These are phyloP conservation scores for Caenorhabditis sp. DNA, from an alignment of 2,888 invertebrate species.

Conservation along the genomic window DNA sequence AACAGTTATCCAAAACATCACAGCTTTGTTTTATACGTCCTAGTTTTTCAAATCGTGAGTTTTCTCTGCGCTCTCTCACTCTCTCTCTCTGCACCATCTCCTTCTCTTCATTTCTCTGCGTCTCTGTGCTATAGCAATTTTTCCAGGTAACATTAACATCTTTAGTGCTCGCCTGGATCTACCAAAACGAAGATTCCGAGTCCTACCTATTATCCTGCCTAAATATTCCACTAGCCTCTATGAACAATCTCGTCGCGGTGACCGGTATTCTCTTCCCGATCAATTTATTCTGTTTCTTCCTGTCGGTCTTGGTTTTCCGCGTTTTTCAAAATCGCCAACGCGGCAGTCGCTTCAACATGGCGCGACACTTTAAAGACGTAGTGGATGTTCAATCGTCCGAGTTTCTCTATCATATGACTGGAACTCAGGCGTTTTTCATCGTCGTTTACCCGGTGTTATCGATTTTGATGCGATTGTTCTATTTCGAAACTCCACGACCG, in stretches of 20 bases:
- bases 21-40: constrained; percentile 9
- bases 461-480: constrained; percentile 16
- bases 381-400: constrained; percentile 37
- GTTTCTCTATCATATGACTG: constrained; percentile 28
- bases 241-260: constrained; percentile 13
- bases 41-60: constrained; percentile 21
- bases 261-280: constrained; percentile 27
- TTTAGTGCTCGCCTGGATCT: constrained; percentile 18
- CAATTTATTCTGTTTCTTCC: constrained; percentile 34
- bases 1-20: constrained; percentile 17
- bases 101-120: too few species aligned
- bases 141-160: constrained; percentile 19
- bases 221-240: constrained; percentile 25
- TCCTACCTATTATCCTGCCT: constrained; percentile 31
- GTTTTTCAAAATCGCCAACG: constrained; percentile 26
- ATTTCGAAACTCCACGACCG: constrained; percentile 17
- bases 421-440: constrained; percentile 29
- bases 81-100: too few species aligned
- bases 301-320: constrained; percentile 29
- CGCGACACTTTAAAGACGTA: constrained; percentile 29
- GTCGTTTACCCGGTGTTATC: constrained; percentile 19
- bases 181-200: constrained; percentile 26
- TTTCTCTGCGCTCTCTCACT: too few species aligned
- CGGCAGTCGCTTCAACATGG: constrained; percentile 40
- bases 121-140: too few species aligned